Percentiles rank a stretch among this genome's conserved stretches.
phyloP scores from a whole-genome alignment of 2,797 vertebrate species.

The Pogoniulus pusillus region DNA sequence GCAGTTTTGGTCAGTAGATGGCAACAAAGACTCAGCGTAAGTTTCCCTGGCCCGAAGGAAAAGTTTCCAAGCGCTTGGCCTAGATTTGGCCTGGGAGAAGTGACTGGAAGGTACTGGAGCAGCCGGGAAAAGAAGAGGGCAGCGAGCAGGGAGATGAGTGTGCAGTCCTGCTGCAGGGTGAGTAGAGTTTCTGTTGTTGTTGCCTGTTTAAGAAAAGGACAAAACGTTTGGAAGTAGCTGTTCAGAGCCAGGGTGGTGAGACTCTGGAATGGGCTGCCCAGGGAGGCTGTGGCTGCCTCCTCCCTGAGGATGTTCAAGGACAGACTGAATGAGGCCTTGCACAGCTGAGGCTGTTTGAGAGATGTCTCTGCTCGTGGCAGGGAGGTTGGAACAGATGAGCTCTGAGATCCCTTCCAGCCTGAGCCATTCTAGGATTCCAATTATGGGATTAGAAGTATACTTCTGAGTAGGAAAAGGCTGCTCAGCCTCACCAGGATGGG shows the following conservation, averaged over 20 bases:
- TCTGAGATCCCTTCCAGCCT: no score
- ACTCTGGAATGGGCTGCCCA: no score
- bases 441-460: not conserved
- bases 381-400: no score
- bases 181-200: not conserved
- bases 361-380: no score
- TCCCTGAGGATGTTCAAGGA: no score
- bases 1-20: constrained; percentile 6
- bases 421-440: no score
- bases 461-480: not conserved
- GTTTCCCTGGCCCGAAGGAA: fast-evolving
- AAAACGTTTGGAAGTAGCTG: not conserved
- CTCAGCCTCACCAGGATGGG: not conserved
- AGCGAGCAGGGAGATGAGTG: not conserved
- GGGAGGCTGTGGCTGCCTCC: no score
- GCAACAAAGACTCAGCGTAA: not conserved
- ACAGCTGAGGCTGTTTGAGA: no score
- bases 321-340: no score
- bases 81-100: not conserved
- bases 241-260: no score
- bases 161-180: not conserved
- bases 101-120: not conserved
- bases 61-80: not conserved
- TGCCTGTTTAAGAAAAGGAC: not conserved
- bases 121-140: not conserved